Percentiles rank a stretch among this genome's conserved stretches.
Conservation (phyloP, 2,888 invertebrate genomes). For the Helicoverpa assulta region DNA sequence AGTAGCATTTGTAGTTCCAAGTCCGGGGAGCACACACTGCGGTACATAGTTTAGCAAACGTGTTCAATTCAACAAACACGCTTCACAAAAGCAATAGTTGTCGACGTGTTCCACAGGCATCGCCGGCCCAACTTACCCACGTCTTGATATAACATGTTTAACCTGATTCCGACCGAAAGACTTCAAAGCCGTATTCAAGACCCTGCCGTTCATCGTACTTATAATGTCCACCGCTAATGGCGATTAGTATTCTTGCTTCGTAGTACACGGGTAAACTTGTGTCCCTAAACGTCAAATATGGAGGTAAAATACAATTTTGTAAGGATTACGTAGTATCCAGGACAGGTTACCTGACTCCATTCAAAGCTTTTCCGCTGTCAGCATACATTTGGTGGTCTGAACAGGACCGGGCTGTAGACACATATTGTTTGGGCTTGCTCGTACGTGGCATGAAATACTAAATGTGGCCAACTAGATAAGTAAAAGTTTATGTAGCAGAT, state of each 20-base stretch:
- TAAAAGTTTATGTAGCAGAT: constrained; percentile 38
- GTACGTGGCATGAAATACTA: constrained; percentile 48
- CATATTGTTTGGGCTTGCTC: constrained; percentile 37
- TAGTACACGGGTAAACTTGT: constrained; percentile 45
- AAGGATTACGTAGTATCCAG: constrained; percentile 47
- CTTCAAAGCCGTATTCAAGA: constrained; percentile 40
- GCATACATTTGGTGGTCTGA: constrained; percentile 39
- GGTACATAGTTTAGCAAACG: constrained; percentile 48
- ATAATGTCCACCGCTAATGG: constrained; percentile 29
- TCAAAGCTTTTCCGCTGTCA: constrained; percentile 55
- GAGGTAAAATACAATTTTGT: constrained; percentile 56
- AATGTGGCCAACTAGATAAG: constrained; percentile 31
- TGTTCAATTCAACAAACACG: constrained; percentile 45
- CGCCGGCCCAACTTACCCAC: constrained; percentile 25
- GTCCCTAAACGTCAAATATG: constrained; percentile 55
- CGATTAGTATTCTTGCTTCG: constrained; percentile 60
- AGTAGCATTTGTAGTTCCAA: constrained; percentile 34
- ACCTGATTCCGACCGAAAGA: constrained; percentile 36
- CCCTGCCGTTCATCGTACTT: constrained; percentile 27
- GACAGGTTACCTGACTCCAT: constrained; percentile 49
- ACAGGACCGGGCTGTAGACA: constrained; percentile 21
- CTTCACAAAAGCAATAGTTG: constrained; percentile 42
- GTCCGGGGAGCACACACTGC: constrained; percentile 31
- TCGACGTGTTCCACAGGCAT: constrained; percentile 42
- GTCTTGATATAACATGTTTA: constrained; percentile 45